Evolutionary conservation across 92 coral and sea anemone genomes (phyloP), one percentile per base, ranked within the genome.

Genomic region (Siderastrea radians): DNA sequence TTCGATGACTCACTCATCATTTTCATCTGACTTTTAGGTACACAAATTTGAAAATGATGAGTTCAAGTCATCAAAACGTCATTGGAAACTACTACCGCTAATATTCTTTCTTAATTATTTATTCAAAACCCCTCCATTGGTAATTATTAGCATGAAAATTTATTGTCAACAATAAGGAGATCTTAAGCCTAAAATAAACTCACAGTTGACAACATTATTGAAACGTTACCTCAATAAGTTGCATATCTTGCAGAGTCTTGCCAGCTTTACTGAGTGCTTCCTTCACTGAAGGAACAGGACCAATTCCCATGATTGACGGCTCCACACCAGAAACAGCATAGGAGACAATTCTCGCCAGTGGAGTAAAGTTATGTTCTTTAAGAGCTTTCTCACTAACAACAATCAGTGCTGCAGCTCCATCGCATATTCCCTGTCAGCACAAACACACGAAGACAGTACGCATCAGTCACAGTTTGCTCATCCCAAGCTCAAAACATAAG

Each of bases 301-400:
- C 99, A 66, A 98, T 98, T n/a, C 99, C 99, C 99, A 98, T 98
- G 86, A 98, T 98, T 49, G 95, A 81, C 5, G 99, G 99, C 7
- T 98, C 99, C 12, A 96, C 98, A 16, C 99, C 99, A 9, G 90
- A 84, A 53, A 92, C 94, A 62, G 89, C 87, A 57, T 98, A 98
- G 0, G 99, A 98, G 60, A 94, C 98, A 59, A 97, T 84, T 26
- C 98, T 90, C 2, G 98, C 99, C 82, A 97, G 91, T 57, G 99
- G 99, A 54, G 93, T 95, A 50, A 97, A 88, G 70, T 90, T 88
- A 59, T 97, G 99, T 68, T 97, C 98, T 58, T 94, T 97, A 52
- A 97, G 92, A 16, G 99, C 99, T 85, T 95, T 94, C 88, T 97
- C 99, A 92, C 99, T 97, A 79, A 96, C 98, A 19, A 95, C 60